Conservation (phyloP, 2,888 invertebrate genomes). For the Ornithoptera priamus region DNA sequence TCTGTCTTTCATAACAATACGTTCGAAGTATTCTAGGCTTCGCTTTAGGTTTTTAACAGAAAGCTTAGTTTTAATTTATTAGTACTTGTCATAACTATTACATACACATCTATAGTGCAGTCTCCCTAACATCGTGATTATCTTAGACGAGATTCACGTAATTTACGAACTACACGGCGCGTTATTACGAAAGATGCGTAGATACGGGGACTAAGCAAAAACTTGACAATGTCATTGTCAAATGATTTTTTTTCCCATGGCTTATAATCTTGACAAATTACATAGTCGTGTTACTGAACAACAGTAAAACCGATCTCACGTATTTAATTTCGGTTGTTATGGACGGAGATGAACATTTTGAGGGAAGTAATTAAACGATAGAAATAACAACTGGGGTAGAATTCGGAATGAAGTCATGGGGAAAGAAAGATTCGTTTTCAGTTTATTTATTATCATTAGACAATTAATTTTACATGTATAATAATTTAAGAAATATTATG, state of each 20-base stretch:
- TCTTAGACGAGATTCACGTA: conserved; percentile 35
- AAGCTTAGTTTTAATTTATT: no score
- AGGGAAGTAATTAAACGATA: background rate
- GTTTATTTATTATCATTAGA: no score
- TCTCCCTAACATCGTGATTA: conserved; percentile 32
- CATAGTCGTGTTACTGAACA: background rate
- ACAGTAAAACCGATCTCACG: background rate
- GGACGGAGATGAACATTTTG: conserved; percentile 1
- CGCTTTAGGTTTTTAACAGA: no score
- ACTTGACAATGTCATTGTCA: conserved; percentile 24
- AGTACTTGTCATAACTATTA: background rate
- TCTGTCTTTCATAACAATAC: no score
- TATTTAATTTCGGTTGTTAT: background rate
- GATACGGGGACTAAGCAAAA: conserved; percentile 27
- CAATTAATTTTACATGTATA: no score
- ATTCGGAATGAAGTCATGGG: background rate
- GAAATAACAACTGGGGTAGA: background rate
- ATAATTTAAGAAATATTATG: no score
- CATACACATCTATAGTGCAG: conserved; percentile 9
- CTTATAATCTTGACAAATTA: conserved; percentile 16
- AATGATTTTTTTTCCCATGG: conserved; percentile 25
- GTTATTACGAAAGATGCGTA: conserved; percentile 32
- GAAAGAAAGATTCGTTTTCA: background rate
- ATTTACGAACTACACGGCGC: conserved; percentile 36
- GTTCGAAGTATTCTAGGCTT: no score